These are phyloP conservation scores for Luperina nickerlii DNA, from an alignment of 2,888 invertebrate species.

Conservation along the genomic window DNA sequence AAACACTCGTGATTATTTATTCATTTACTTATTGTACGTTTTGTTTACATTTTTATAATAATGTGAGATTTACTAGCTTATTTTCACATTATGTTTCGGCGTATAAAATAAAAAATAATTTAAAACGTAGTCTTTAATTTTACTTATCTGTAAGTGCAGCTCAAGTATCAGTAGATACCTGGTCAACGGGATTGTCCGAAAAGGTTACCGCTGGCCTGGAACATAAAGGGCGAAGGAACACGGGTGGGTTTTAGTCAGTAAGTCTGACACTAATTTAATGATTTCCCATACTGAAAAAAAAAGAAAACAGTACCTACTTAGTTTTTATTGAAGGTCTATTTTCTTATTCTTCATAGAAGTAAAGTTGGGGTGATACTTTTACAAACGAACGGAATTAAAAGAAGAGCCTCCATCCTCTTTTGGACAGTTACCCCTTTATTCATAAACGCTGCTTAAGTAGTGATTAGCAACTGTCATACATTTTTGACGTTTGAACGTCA, in stretches of 20 bases:
- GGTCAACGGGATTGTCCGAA: no score
- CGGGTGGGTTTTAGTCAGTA: no score
- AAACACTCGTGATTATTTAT: conserved; percentile 44
- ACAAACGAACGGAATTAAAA: background rate
- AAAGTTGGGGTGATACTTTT: background rate
- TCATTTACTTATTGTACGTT: conserved; percentile 22
- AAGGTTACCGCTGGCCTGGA: no score
- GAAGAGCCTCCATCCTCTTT: background rate
- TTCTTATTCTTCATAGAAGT: background rate
- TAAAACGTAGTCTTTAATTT: background rate
- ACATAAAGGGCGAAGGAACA: no score
- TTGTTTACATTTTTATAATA: conserved; percentile 21
- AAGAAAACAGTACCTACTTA: no score
- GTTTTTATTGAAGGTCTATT: background rate
- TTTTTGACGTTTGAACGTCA: no score
- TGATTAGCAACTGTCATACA: no score
- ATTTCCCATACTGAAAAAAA: no score
- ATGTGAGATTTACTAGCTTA: conserved; percentile 8
- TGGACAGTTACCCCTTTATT: background rate
- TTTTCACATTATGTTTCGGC: background rate
- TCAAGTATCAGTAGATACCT: no score
- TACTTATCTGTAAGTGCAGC: background rate
- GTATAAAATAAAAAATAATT: background rate
- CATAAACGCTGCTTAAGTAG: no score
- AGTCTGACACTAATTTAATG: no score